Conservation (phyloP, 2,113 vertebrate genomes). For the Rallus limicola region DNA sequence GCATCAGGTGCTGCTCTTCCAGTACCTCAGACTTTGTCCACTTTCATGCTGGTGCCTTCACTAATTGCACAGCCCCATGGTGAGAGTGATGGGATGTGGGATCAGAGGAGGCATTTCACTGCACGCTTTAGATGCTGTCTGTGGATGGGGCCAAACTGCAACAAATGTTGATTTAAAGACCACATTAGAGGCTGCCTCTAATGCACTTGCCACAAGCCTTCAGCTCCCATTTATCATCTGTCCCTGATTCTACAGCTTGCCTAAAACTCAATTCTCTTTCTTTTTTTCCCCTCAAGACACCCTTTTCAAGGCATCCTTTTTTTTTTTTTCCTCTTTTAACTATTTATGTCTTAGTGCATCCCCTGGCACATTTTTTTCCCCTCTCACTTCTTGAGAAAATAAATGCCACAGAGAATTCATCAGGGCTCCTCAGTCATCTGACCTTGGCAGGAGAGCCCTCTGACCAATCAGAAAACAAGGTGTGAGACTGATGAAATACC, state of each 20-base stretch:
- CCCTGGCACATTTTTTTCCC: not conserved
- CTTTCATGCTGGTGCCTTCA: not conserved
- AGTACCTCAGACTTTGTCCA: not conserved
- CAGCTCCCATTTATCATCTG: conserved; percentile 7
- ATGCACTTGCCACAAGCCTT: not conserved
- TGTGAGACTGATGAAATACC: rapidly evolving
- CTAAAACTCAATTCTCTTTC: not conserved
- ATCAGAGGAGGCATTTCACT: not conserved
- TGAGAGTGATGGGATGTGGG: rapidly evolving
- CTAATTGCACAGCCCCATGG: not conserved
- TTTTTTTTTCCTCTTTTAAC: not conserved
- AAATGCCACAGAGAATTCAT: not conserved
- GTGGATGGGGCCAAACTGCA: not conserved
- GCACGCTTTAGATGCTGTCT: not conserved
- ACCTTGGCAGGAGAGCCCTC: not conserved
- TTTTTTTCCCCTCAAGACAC: not conserved
- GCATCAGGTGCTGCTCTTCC: not conserved
- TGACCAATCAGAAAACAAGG: not conserved
- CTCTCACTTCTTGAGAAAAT: not conserved
- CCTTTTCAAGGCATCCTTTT: not conserved
- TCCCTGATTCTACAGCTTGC: not conserved
- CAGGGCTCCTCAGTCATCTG: not conserved
- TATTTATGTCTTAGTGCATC: not conserved
- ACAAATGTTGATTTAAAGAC: not conserved
- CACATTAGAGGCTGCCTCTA: not conserved